Base-by-base conservation (phyloP, 1,140 invertebrate genomes). In the Araneus ventricosus region DNA sequence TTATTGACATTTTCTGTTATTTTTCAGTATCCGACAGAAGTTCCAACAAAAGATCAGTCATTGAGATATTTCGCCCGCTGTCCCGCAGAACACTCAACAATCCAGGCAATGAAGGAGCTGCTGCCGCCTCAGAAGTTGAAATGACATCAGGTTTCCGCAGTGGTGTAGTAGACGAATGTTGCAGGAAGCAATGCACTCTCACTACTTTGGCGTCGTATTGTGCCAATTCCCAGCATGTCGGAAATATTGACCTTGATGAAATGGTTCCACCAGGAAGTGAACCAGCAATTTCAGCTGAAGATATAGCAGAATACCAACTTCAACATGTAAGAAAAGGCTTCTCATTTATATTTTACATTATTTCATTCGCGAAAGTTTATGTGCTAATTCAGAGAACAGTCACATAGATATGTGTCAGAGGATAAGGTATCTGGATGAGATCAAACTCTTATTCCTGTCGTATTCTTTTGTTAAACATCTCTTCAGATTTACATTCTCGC, bases 151-250 rank as follows among this genome's bases (percentile, higher is more conserved):
- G 20, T 39, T 87, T 59, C 45, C 45, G 63, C 39, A 67, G 79
- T n/a, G 93, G 93, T 22, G 82, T 93, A 7, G 93, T 90, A 4
- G 88, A 93, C 34, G 93, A 93, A 90, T 93, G 93, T 41, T 93
- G 93, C 63, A 90, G 70, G 59, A 93, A 86, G 27, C 88, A 85
- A 34, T 93, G 93, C 41, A 90, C 93, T 20, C n/a, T 93, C 3
- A 61, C 80, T 8, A 93, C 93, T 37, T 27, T 93, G 27, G 93
- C 27, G 24, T 90, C 88, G 6, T 93, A 93, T 39, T 93, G 93
- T 20, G 93, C 93, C 39, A 79, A 87, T 30, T 82, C 84, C 17
- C 22, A 30, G 57, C 52, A 92, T 27, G 57, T 79, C 17, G 67
- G 63, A 20, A 79, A 80, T 22, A 82, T 92, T 61, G 84, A 92